Evolutionary conservation across 2,797 vertebrate species (phyloP).

Genomic region (Gallinago nigripennis): DNA sequence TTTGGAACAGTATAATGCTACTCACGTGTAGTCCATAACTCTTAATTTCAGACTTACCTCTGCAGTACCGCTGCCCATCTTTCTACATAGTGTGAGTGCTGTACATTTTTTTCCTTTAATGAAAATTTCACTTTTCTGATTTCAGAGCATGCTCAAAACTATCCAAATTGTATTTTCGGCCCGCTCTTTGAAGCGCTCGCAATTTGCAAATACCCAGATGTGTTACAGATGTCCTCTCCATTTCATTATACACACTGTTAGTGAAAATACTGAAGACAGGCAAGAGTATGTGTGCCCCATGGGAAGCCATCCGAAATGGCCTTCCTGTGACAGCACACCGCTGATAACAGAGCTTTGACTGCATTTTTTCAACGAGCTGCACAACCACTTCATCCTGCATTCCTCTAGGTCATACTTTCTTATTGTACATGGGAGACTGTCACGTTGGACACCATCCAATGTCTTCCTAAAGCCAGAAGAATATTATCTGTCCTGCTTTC

Average conservation of each 20-base stretch:
- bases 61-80: neutral
- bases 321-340: neutral
- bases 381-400: neutral
- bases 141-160: neutral
- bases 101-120: neutral
- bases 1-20: neutral
- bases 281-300: fast-evolving
- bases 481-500: neutral
- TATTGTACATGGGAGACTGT: neutral
- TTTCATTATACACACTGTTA: neutral
- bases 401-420: neutral
- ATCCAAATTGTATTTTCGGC: neutral
- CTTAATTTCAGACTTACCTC: neutral
- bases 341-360: neutral
- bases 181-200: neutral
- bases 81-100: neutral
- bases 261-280: neutral
- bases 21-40: fast-evolving
- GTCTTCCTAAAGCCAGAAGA: neutral
- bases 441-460: fast-evolving
- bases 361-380: neutral
- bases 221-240: neutral
- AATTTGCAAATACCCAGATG: neutral
- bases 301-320: neutral
- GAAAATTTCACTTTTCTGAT: neutral